Percentiles rank a stretch among this genome's conserved stretches.
These are phyloP conservation scores for Drosophila paulistorum DNA, from an alignment of 1,140 invertebrate genomes.

Conservation along the genomic window DNA sequence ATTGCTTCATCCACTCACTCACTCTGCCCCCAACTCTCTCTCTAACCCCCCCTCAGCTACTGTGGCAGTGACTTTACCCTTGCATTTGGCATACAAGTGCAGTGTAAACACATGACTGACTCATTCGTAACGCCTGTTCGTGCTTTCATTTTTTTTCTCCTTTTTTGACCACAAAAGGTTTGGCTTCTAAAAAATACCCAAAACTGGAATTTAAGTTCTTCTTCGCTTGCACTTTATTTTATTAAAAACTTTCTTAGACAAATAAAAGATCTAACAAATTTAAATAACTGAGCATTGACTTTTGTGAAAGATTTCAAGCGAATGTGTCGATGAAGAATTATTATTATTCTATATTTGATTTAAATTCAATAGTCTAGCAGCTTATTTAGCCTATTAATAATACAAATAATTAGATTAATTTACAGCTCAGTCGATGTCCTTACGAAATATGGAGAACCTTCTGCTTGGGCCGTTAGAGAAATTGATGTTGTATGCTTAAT, in stretches of 20 bases:
- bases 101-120: slow-evolving; percentile 63
- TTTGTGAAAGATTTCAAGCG: slow-evolving; percentile 21
- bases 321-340: slow-evolving; percentile 1
- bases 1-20: background rate
- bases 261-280: background rate
- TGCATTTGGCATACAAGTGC: slow-evolving; percentile 45
- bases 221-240: slow-evolving; percentile 1
- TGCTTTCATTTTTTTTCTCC: background rate
- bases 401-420: no score
- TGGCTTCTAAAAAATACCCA: background rate
- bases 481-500: background rate
- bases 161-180: slow-evolving; percentile 8
- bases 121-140: slow-evolving; percentile 3
- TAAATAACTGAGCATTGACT: background rate
- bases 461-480: background rate
- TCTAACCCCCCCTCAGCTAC: background rate
- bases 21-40: background rate
- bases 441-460: no score
- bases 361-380: no score
- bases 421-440: no score
- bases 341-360: no score
- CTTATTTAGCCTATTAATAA: no score
- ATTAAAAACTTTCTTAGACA: slow-evolving; percentile 8
- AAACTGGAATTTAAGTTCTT: slow-evolving; percentile 33
- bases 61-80: background rate